These are phyloP conservation scores for Meteorus cinctellus DNA, from an alignment of 2,888 invertebrate genomes.

Conservation along the genomic window DNA sequence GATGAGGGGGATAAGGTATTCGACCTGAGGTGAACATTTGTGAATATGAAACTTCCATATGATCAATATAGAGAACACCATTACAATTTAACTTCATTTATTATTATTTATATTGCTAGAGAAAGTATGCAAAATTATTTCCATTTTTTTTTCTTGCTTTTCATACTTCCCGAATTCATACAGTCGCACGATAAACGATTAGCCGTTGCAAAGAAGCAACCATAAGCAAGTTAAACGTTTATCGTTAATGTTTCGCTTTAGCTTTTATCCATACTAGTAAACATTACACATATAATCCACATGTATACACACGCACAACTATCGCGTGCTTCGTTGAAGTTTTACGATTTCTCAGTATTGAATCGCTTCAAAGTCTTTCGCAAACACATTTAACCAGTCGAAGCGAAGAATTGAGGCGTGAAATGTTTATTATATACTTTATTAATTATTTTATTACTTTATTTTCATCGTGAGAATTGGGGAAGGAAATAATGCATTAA, in stretches of 20 bases:
- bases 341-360: slow-evolving; percentile 2
- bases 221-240: not conserved
- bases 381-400: not conserved
- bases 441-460: not conserved
- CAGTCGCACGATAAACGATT: not conserved
- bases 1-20: no score
- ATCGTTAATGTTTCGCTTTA: not conserved
- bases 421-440: not conserved
- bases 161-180: not conserved
- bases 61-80: no score
- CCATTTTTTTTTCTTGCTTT: not conserved
- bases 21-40: no score
- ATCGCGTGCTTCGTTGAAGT: not conserved
- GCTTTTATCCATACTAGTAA: not conserved
- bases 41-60: no score
- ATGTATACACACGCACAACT: not conserved
- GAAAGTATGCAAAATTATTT: no score
- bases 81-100: not conserved
- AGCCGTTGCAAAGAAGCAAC: slow-evolving; percentile 4
- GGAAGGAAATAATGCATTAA: not conserved
- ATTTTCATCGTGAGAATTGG: not conserved
- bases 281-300: not conserved
- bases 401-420: not conserved
- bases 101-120: not conserved
- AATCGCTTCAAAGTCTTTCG: not conserved